Evolutionary conservation across 92 coral and sea anemone genomes (phyloP), one percentile per base, ranked within the genome.

Genomic region (Actinostola sp.): DNA sequence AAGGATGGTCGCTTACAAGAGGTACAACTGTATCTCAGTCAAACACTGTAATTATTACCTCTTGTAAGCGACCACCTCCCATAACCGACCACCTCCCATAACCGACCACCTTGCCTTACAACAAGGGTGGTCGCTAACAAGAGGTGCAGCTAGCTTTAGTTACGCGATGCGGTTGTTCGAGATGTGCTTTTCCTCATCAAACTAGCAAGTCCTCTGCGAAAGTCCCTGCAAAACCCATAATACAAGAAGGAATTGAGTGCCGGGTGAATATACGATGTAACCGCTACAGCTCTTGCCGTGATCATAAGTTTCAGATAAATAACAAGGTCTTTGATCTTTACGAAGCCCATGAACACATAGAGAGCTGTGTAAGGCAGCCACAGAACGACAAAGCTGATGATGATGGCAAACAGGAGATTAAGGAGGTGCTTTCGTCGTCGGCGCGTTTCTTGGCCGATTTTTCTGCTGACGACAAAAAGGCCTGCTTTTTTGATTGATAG

Each of bases 191-290:
- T 66, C n/a, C 49, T 48, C 31, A 77, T 39, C 69, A 83, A 63
- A 44, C 53, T 26, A 24, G 38, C 69, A 0, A 84, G 50, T 10
- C 93, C 93, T 20, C 71, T 61, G 10, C 89, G 76, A 66, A 88
- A 88, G 49, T 84, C 85, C 43, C 84, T 84, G 52, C 89, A 88
- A 52, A 88, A 88, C 8, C 85, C 89, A 44, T 84, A 88, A 66
- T 88, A 88, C 75, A 88, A 68, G 20, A 88, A 61, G 0, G 89
- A 82, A 54, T 82, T 83, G 1, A 88, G 59, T 10, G 89, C 89
- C 2, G 89, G 89, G 56, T 88, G 68, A 3, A 79, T 61, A 44
- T 84, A 88, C 1, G 93, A 56, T 7, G 84, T 73, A 34, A 74
- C 75, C 15, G 23, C 25, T 0, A 66, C 79, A 30, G 72, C 28